phyloP scores from a whole-genome alignment of 2,113 vertebrate species.

The Perccottus glenii region DNA sequence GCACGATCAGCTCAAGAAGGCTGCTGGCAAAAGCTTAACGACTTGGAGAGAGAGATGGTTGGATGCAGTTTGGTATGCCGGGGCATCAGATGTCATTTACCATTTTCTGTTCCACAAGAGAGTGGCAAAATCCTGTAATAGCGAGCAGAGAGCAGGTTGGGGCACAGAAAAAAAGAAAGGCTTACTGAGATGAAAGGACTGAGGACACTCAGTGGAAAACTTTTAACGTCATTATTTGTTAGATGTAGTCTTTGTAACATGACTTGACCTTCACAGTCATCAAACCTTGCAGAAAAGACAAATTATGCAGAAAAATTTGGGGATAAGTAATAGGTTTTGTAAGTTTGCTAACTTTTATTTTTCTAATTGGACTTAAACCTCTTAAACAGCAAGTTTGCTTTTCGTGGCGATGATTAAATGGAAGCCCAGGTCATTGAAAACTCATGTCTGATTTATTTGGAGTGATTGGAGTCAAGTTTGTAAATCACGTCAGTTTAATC shows the following conservation, averaged over 20 bases:
- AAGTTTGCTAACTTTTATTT: slow-evolving; percentile 37
- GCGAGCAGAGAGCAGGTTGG: not conserved
- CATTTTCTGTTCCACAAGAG: slow-evolving; percentile 22
- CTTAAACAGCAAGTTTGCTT: slow-evolving; percentile 5
- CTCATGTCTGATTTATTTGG: slow-evolving; percentile 22
- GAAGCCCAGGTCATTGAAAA: not conserved
- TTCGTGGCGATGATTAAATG: slow-evolving; percentile 12
- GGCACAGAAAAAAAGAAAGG: slow-evolving; percentile 3
- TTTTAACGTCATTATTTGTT: not conserved
- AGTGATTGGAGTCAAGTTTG: slow-evolving; percentile 29
- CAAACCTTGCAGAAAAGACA: not conserved
- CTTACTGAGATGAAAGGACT: too few relatives aligned
- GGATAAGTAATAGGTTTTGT: slow-evolving; percentile 13
- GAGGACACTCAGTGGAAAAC: slow-evolving; percentile 5
- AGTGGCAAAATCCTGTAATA: slow-evolving; percentile 14
- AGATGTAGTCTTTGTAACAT: not conserved
- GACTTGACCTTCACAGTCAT: not conserved
- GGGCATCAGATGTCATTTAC: slow-evolving; percentile 15
- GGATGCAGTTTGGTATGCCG: slow-evolving; percentile 10
- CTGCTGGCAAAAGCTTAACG: slow-evolving; percentile 23
- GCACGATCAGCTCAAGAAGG: slow-evolving; percentile 17
- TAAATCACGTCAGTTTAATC: slow-evolving; percentile 16
- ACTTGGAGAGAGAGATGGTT: slow-evolving; percentile 3
- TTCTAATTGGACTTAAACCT: slow-evolving; percentile 33
- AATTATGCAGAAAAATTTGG: slow-evolving; percentile 18